These are phyloP conservation scores for Seriola dumerili DNA, from an alignment of 2,113 vertebrate species.

Conservation along the genomic window DNA sequence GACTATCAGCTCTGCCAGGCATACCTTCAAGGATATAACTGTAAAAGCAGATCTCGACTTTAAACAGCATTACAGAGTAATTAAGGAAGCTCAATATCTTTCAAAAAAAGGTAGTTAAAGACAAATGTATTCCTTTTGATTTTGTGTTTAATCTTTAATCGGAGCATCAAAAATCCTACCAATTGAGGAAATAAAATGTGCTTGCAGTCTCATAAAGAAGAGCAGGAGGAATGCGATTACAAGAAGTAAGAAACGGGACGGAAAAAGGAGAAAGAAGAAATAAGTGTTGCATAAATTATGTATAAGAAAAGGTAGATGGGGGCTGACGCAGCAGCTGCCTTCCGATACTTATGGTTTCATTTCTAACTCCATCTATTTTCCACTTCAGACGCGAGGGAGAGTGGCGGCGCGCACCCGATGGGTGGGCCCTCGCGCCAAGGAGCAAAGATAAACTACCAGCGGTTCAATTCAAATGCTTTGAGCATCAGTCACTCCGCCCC, in stretches of 20 bases:
- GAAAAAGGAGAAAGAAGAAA: slow-evolving; percentile 37
- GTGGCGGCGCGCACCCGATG: slow-evolving; percentile 32
- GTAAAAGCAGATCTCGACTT: background rate
- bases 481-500: slow-evolving; percentile 53
- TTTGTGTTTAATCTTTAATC: slow-evolving; percentile 58
- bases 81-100: slow-evolving; percentile 23
- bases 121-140: slow-evolving; percentile 49
- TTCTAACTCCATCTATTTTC: slow-evolving; percentile 58
- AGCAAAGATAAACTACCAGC: slow-evolving; percentile 53
- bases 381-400: slow-evolving; percentile 42
- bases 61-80: slow-evolving; percentile 30
- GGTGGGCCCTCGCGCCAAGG: slow-evolving; percentile 18
- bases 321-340: slow-evolving; percentile 69
- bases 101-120: slow-evolving; percentile 19
- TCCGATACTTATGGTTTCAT: slow-evolving; percentile 54
- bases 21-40: slow-evolving; percentile 24
- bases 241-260: slow-evolving; percentile 31
- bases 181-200: slow-evolving; percentile 15
- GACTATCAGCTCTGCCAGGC: slow-evolving; percentile 25
- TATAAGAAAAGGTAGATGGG: slow-evolving; percentile 49
- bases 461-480: slow-evolving; percentile 42
- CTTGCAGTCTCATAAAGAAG: background rate
- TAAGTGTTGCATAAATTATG: slow-evolving; percentile 66
- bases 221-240: slow-evolving; percentile 28
- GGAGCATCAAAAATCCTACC: slow-evolving; percentile 24